phyloP scores from a whole-genome alignment of 2,888 invertebrate genomes.

The Brachyopa scutellaris region DNA sequence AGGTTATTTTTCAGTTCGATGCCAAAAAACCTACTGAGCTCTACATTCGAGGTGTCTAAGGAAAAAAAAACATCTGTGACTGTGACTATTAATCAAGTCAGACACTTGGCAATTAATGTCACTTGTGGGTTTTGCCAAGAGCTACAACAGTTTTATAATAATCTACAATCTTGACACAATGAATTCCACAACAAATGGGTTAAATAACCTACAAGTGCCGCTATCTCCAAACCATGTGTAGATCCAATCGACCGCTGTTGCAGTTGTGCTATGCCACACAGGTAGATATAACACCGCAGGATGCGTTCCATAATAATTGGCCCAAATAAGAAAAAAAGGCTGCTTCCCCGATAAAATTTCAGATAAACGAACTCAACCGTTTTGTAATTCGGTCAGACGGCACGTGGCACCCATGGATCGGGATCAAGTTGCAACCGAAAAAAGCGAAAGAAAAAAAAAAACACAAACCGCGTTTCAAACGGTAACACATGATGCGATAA shows the following conservation, averaged over 20 bases:
- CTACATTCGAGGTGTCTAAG: too few relatives aligned
- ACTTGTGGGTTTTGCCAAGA: slow-evolving; percentile 1
- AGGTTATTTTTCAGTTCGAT: too few relatives aligned
- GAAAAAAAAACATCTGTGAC: too few relatives aligned
- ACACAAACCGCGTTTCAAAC: slow-evolving; percentile 58
- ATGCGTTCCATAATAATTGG: slow-evolving; percentile 50
- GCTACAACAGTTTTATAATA: slow-evolving; percentile 22
- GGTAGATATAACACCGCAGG: slow-evolving; percentile 53
- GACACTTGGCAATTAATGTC: slow-evolving; percentile 1
- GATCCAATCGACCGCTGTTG: slow-evolving; percentile 33
- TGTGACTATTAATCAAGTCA: too few relatives aligned
- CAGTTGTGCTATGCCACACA: slow-evolving; percentile 55
- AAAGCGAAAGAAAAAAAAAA: not conserved
- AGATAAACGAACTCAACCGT: slow-evolving; percentile 68
- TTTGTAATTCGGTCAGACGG: slow-evolving; percentile 71
- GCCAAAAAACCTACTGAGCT: too few relatives aligned
- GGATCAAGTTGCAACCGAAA: slow-evolving; percentile 58
- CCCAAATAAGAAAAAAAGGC: slow-evolving; percentile 56
- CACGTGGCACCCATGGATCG: slow-evolving; percentile 67
- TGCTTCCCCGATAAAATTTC: slow-evolving; percentile 61
- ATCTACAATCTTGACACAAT: slow-evolving; percentile 57
- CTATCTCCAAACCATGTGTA: slow-evolving; percentile 52
- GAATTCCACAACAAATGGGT: slow-evolving; percentile 46
- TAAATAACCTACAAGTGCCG: slow-evolving; percentile 59
- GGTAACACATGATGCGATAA: slow-evolving; percentile 72